phyloP scores from a whole-genome alignment of 2,888 invertebrate species.

The Dicyrtomina minuta region DNA sequence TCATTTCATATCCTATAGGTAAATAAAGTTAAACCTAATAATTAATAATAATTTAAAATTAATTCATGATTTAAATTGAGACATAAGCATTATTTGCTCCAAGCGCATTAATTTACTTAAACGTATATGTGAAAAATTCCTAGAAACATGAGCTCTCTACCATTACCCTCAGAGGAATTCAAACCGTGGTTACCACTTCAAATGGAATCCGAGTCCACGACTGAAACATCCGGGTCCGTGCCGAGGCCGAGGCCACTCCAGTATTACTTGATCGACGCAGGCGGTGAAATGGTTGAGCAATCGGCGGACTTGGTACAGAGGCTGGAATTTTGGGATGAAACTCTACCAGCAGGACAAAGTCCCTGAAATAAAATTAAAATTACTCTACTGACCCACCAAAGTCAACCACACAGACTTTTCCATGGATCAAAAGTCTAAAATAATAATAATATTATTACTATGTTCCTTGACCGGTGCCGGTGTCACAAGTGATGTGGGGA shows the following conservation, averaged over 20 bases:
- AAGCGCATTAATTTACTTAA: no score
- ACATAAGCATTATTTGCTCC: no score
- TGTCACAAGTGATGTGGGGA: no score
- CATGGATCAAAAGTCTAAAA: no score
- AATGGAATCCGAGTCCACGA: background rate
- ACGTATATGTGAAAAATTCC: background rate
- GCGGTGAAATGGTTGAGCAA: background rate
- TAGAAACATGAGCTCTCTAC: background rate
- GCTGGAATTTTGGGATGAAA: background rate
- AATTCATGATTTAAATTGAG: no score
- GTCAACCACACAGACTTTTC: no score
- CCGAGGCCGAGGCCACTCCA: no score
- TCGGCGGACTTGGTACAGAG: background rate
- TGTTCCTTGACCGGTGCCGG: no score
- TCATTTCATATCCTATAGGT: background rate
- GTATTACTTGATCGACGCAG: conserved; percentile 4
- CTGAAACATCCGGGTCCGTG: no score
- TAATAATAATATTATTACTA: no score
- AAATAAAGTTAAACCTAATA: background rate
- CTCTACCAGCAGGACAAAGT: background rate
- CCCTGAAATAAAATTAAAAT: background rate
- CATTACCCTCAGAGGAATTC: background rate
- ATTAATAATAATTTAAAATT: no score
- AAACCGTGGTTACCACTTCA: background rate
- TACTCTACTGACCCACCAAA: no score